A percentile compares a stretch with the other conserved stretches of the same genome.
phyloP scores from a whole-genome alignment of 2,797 vertebrate species.

The Scolopax rusticola region DNA sequence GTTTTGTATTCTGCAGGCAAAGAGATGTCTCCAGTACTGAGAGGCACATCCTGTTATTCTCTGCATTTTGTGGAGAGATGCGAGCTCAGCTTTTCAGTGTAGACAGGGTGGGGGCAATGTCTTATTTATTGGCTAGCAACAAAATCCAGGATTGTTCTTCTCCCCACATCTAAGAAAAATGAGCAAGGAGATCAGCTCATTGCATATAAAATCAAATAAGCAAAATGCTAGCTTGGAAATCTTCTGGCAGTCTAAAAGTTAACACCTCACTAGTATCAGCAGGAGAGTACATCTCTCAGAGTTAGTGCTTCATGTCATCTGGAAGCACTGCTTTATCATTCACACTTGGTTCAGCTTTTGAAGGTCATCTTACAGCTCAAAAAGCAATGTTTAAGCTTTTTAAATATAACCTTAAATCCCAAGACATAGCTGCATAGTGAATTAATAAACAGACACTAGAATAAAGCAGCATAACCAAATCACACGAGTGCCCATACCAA shows the following conservation, averaged over 20 bases:
- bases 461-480: neutral
- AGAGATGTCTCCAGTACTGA: neutral
- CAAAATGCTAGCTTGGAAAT: neutral
- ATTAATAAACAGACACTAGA: neutral
- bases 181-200: neutral
- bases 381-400: neutral
- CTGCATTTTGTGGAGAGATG: neutral
- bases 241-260: neutral
- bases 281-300: neutral
- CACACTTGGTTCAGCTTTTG: slow-evolving; percentile 16
- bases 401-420: neutral
- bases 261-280: neutral
- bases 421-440: neutral
- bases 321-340: slow-evolving; percentile 1
- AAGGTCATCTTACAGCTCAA: slow-evolving; percentile 42
- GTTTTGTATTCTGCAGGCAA: neutral
- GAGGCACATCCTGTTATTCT: neutral
- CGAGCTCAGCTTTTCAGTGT: neutral
- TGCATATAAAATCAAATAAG: neutral
- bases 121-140: neutral
- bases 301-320: neutral
- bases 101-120: neutral
- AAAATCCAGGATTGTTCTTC: neutral
- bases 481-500: neutral
- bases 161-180: neutral